Percentiles rank a stretch among this genome's conserved stretches.
These are phyloP conservation scores for Amyelois transitella DNA, from an alignment of 1,140 invertebrate genomes.

Conservation along the genomic window DNA sequence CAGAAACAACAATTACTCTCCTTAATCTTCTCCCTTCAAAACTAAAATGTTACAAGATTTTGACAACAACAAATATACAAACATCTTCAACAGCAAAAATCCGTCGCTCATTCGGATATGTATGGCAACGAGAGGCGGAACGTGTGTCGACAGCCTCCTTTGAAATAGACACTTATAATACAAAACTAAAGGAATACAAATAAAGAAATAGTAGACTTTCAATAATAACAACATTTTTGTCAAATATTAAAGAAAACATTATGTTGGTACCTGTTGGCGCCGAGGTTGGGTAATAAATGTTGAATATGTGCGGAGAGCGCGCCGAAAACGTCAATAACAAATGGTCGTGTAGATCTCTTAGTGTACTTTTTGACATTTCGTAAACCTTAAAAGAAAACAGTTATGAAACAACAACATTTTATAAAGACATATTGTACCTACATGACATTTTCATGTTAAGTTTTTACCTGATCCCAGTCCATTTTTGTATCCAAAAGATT, in stretches of 20 bases:
- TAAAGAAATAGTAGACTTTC: too few relatives aligned
- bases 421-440: not conserved
- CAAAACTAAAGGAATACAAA: too few relatives aligned
- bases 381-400: conserved; percentile 37
- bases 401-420: not conserved
- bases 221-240: not conserved
- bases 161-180: too few relatives aligned
- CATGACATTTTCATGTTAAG: not conserved
- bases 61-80: too few relatives aligned
- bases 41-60: too few relatives aligned
- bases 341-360: conserved; percentile 76
- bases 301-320: conserved; percentile 73
- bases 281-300: conserved; percentile 75
- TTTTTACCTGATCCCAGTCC: conserved; percentile 69
- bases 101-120: too few relatives aligned
- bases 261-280: conserved; percentile 69
- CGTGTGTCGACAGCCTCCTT: too few relatives aligned
- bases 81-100: too few relatives aligned
- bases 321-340: conserved; percentile 76
- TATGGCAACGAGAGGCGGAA: too few relatives aligned
- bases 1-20: not conserved
- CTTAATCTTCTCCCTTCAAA: too few relatives aligned
- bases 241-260: not conserved
- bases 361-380: conserved; percentile 49
- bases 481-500: conserved; percentile 53